These are phyloP conservation scores for Sipha flava DNA, from an alignment of 1,140 invertebrate genomes.

Conservation along the genomic window DNA sequence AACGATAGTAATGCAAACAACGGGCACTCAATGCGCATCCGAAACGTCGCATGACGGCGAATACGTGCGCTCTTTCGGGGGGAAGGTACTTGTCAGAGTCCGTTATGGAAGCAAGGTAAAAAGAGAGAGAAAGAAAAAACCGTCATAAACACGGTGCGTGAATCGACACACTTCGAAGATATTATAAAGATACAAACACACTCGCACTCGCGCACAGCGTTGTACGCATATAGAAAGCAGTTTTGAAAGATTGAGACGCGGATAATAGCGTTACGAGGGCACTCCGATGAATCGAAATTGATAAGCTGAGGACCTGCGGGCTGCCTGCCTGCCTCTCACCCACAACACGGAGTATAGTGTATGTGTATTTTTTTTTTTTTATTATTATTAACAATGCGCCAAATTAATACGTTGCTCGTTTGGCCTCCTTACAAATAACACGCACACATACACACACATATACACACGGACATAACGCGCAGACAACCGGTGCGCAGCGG, in stretches of 20 bases:
- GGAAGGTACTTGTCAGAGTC: not conserved
- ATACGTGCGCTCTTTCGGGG: not conserved
- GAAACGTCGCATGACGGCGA: no score
- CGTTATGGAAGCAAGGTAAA: not conserved
- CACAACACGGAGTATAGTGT: not conserved
- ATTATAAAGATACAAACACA: slow-evolving; percentile 10
- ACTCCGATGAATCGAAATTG: slow-evolving; percentile 31
- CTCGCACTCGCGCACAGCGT: not conserved
- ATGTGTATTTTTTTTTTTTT: not conserved
- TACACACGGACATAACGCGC: no score
- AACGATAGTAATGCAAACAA: no score
- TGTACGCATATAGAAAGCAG: slow-evolving; percentile 7
- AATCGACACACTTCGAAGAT: slow-evolving; percentile 12
- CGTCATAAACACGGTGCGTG: not conserved
- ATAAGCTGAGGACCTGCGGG: slow-evolving; percentile 26
- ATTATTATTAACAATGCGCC: slow-evolving; percentile 29
- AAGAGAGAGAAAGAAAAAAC: not conserved
- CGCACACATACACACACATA: no score
- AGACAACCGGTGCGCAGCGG: not conserved
- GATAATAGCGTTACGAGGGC: slow-evolving; percentile 27
- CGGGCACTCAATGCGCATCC: no score
- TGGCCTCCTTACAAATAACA: slow-evolving; percentile 22
- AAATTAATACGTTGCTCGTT: slow-evolving; percentile 30
- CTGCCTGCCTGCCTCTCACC: not conserved
- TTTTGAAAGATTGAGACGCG: slow-evolving; percentile 27